phyloP scores from a whole-genome alignment of 64 coral and sea anemone genomes.

The Dendronephthya gigantea region DNA sequence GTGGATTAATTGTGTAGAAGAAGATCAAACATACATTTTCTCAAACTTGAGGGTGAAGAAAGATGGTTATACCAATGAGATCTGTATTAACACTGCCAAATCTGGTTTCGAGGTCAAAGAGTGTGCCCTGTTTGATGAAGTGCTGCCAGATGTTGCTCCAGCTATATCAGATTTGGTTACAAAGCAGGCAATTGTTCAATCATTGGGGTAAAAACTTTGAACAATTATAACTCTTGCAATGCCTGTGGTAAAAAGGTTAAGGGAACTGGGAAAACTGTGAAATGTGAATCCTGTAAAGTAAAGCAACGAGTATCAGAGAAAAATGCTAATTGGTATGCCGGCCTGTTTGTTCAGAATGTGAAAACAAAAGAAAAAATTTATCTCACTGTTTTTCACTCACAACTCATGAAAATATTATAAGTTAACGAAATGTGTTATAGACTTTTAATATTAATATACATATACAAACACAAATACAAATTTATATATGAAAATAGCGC shows the following conservation, averaged over 20 bases:
- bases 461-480: too few species aligned
- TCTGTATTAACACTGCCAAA: slow-evolving; percentile 32
- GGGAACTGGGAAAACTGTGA: background rate
- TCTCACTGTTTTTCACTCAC: slow-evolving; percentile 6
- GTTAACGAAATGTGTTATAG: slow-evolving; percentile 12
- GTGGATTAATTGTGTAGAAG: background rate
- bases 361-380: slow-evolving; percentile 5
- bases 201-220: slow-evolving; percentile 20
- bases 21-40: slow-evolving; percentile 30
- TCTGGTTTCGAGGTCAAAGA: slow-evolving; percentile 23
- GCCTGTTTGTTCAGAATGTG: slow-evolving; percentile 13
- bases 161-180: slow-evolving; percentile 12
- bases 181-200: slow-evolving; percentile 14
- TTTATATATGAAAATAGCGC: too few species aligned
- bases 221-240: slow-evolving; percentile 23
- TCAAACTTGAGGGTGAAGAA: slow-evolving; percentile 33
- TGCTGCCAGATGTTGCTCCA: background rate
- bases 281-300: slow-evolving; percentile 28
- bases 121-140: slow-evolving; percentile 8
- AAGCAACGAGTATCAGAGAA: slow-evolving; percentile 23
- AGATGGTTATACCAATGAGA: slow-evolving; percentile 2
- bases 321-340: slow-evolving; percentile 28
- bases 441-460: too few species aligned
- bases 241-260: slow-evolving; percentile 26
- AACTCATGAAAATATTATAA: slow-evolving; percentile 24